Percentiles rank a stretch among this genome's conserved stretches.
Conservation (phyloP, 2,888 invertebrate genomes). For the Eristalis intricaria region DNA sequence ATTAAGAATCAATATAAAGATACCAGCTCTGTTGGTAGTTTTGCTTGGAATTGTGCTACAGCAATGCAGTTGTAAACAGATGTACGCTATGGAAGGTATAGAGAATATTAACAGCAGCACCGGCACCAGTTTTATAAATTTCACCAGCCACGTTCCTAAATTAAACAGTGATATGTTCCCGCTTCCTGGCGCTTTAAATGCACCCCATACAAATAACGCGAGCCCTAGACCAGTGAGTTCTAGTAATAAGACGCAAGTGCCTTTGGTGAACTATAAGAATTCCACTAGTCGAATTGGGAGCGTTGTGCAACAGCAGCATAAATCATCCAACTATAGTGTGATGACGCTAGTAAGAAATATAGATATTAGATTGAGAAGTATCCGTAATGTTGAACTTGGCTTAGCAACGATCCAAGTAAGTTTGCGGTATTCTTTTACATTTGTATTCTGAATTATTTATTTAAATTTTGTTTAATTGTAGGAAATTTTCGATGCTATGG, state of each 20-base stretch:
- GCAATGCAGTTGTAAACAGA: slow-evolving; percentile 15
- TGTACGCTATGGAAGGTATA: neutral
- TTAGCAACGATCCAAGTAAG: slow-evolving; percentile 79
- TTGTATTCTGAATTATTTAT: neutral
- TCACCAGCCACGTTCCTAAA: slow-evolving; percentile 49
- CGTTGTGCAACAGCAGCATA: slow-evolving; percentile 24
- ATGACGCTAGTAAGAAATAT: slow-evolving; percentile 77
- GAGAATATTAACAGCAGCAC: neutral
- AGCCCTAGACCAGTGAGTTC: slow-evolving; percentile 10
- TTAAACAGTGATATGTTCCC: slow-evolving; percentile 17
- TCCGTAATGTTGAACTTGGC: slow-evolving; percentile 80
- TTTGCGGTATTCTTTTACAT: neutral
- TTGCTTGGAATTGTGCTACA: slow-evolving; percentile 39
- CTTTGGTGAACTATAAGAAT: slow-evolving; percentile 44
- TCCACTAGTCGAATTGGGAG: slow-evolving; percentile 5
- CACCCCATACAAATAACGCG: neutral
- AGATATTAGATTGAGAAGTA: slow-evolving; percentile 77
- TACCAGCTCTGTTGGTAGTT: slow-evolving; percentile 23
- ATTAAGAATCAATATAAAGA: slow-evolving; percentile 16
- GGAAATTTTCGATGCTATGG: slow-evolving; percentile 81
- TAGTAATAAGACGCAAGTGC: slow-evolving; percentile 52
- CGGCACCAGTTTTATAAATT: slow-evolving; percentile 2
- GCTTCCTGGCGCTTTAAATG: slow-evolving; percentile 9
- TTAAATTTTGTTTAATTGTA: slow-evolving; percentile 58
- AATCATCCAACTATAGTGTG: slow-evolving; percentile 76